These are phyloP conservation scores for Apamea crenata DNA, from an alignment of 2,888 invertebrate genomes.

Conservation along the genomic window DNA sequence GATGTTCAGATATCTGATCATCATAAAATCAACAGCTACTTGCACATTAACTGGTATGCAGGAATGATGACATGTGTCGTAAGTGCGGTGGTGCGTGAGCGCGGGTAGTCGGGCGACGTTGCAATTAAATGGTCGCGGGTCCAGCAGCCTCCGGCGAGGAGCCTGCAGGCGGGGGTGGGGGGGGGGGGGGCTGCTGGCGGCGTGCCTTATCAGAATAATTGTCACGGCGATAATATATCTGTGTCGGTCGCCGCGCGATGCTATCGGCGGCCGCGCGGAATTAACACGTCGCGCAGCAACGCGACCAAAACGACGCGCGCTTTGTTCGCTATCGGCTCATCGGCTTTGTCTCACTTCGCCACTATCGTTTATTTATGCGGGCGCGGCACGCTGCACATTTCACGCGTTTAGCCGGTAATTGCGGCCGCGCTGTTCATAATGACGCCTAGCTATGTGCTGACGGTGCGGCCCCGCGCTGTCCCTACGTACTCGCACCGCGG, in stretches of 20 bases:
- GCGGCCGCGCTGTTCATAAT: constrained; percentile 56
- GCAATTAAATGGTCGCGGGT: constrained; percentile 13
- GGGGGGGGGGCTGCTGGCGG: neutral
- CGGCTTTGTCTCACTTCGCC: constrained; percentile 66
- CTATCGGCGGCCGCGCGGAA: constrained; percentile 68
- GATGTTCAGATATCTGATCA: neutral
- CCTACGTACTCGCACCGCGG: neutral
- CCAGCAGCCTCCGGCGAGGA: constrained; percentile 19
- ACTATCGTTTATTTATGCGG: constrained; percentile 68
- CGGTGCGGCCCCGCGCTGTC: neutral
- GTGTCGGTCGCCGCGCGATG: constrained; percentile 63
- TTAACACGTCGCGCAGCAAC: constrained; percentile 73
- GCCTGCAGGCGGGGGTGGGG: neutral
- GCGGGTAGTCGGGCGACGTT: neutral
- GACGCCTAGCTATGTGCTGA: constrained; percentile 42
- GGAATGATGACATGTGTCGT: neutral
- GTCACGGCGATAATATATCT: constrained; percentile 74
- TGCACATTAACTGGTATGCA: neutral
- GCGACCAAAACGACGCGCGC: constrained; percentile 67
- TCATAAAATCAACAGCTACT: neutral
- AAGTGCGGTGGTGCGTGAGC: neutral
- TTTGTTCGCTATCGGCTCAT: constrained; percentile 72
- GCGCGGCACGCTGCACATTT: constrained; percentile 55
- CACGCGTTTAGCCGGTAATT: constrained; percentile 63
- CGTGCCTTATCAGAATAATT: constrained; percentile 72